A percentile compares a stretch with the other conserved stretches of the same genome.
phyloP scores from a whole-genome alignment of 2,113 vertebrate genomes.

The Cebidichthys violaceus region DNA sequence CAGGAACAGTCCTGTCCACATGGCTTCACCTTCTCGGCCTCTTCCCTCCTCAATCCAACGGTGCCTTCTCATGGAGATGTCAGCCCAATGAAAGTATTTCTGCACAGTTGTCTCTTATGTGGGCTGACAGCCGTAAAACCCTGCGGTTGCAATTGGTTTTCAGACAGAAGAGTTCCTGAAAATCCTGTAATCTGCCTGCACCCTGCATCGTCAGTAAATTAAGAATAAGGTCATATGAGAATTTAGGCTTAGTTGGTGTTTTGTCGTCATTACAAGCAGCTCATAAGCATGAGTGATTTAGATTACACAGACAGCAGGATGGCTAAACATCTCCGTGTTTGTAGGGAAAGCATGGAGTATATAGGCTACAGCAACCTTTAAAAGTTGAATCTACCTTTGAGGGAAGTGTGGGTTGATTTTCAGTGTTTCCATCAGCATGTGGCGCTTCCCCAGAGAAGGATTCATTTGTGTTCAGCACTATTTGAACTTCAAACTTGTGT shows the following conservation, averaged over 20 bases:
- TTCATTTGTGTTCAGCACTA: conserved; percentile 25
- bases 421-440: conserved; percentile 54
- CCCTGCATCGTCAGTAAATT: not conserved
- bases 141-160: conserved; percentile 21
- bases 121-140: conserved; percentile 30
- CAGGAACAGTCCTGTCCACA: conserved; percentile 17
- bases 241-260: conserved; percentile 29
- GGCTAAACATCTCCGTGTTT: not conserved
- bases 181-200: not conserved
- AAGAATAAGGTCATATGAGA: conserved; percentile 5
- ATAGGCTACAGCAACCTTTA: conserved; percentile 17
- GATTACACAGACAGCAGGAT: conserved; percentile 15
- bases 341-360: not conserved
- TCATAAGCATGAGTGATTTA: conserved; percentile 6
- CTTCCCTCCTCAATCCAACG: conserved; percentile 57
- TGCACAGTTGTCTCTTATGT: conserved; percentile 59
- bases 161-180: conserved; percentile 20
- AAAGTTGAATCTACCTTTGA: conserved; percentile 33
- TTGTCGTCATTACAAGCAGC: conserved; percentile 34
- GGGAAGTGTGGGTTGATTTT: conserved; percentile 35
- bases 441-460: conserved; percentile 22
- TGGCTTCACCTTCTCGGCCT: conserved; percentile 55
- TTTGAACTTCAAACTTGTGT: conserved; percentile 55
- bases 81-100: conserved; percentile 58
- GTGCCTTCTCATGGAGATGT: conserved; percentile 72